These are phyloP conservation scores for Odiellus spinosus DNA, from an alignment of 2,888 invertebrate species.

Conservation along the genomic window DNA sequence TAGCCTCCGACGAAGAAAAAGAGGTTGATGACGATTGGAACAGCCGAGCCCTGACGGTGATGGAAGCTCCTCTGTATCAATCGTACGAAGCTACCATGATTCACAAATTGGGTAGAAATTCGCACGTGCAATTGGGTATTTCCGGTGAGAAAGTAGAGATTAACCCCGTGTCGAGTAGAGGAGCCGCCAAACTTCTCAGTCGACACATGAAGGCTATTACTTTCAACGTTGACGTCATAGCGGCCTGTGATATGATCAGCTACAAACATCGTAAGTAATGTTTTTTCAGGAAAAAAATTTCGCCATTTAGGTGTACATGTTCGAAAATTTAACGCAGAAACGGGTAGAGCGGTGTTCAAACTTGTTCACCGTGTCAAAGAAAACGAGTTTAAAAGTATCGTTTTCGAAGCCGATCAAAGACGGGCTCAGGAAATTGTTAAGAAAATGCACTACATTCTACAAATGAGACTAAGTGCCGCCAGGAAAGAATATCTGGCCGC, in stretches of 20 bases:
- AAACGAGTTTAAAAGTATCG: constrained; percentile 61
- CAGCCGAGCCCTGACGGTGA: constrained; percentile 42
- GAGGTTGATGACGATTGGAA: constrained; percentile 20
- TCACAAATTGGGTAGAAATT: constrained; percentile 62
- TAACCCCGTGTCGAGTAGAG: constrained; percentile 49
- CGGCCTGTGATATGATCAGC: constrained; percentile 67
- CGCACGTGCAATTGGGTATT: constrained; percentile 60
- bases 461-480: constrained; percentile 59
- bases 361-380: constrained; percentile 41
- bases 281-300: constrained; percentile 19
- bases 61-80: constrained; percentile 75
- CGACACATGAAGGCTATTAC: constrained; percentile 59
- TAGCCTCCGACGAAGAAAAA: constrained; percentile 25
- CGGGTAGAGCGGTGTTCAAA: constrained; percentile 51
- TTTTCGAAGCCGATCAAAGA: constrained; percentile 64
- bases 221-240: constrained; percentile 70
- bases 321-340: constrained; percentile 7
- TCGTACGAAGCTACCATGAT: constrained; percentile 60
- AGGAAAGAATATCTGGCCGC: constrained; percentile 64
- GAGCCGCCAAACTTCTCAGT: constrained; percentile 34
- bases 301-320: neutral
- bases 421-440: constrained; percentile 66
- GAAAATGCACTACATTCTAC: constrained; percentile 71
- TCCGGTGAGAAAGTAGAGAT: constrained; percentile 83
- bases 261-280: constrained; percentile 38